Conservation (phyloP, 23 tunicate genomes). For the Phallusia fumigata region DNA sequence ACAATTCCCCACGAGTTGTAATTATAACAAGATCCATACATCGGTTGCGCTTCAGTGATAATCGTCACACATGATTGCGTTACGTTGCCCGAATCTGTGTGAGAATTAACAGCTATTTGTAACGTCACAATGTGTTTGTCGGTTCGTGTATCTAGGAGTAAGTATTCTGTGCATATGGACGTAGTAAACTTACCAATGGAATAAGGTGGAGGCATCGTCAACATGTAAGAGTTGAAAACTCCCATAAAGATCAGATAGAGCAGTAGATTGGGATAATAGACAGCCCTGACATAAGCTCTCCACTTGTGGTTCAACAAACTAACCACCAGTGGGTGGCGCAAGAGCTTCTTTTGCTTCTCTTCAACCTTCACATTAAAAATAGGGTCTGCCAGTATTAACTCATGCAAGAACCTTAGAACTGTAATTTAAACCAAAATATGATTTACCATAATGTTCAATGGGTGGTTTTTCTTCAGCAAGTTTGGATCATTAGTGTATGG, state of each 20-base stretch:
- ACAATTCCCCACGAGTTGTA: slow-evolving; percentile 38
- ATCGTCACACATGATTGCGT: not conserved
- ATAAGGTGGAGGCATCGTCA: slow-evolving; percentile 88
- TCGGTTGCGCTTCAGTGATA: slow-evolving; percentile 8
- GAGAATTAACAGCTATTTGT: too few species aligned
- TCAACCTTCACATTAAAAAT: slow-evolving; percentile 46
- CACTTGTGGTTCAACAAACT: slow-evolving; percentile 85
- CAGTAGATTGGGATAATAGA: slow-evolving; percentile 73
- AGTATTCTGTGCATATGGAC: too few species aligned
- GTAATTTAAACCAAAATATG: too few species aligned
- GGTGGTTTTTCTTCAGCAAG: slow-evolving; percentile 68
- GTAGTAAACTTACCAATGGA: slow-evolving; percentile 51
- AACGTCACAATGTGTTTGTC: too few species aligned
- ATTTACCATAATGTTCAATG: slow-evolving; percentile 68
- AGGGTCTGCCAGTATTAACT: too few species aligned
- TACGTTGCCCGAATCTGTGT: not conserved
- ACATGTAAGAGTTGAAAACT: slow-evolving; percentile 75
- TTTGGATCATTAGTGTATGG: slow-evolving; percentile 56
- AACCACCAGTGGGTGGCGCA: slow-evolving; percentile 92
- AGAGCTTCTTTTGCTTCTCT: slow-evolving; percentile 56
- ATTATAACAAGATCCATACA: not conserved
- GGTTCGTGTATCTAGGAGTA: too few species aligned
- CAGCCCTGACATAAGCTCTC: slow-evolving; percentile 65
- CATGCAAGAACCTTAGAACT: not conserved
- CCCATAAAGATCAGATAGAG: slow-evolving; percentile 58